Percentiles rank a stretch among this genome's conserved stretches.
Evolutionary conservation across 2,797 vertebrate genomes (phyloP).

Genomic region (Pelodytes ibericus): DNA sequence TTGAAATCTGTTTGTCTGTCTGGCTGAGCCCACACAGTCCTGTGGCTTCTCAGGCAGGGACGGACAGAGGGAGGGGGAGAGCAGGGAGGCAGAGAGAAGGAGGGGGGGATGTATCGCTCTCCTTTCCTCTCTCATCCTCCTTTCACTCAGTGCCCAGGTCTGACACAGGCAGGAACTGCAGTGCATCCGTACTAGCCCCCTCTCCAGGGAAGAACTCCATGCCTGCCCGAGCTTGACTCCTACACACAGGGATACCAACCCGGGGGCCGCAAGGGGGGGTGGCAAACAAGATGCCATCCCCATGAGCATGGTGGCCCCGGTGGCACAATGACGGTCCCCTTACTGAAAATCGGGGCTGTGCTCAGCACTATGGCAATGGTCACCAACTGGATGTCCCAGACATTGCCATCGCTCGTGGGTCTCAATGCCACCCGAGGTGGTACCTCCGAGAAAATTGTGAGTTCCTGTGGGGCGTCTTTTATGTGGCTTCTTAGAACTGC

Average conservation of each 20-base stretch:
- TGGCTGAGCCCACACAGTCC: slow-evolving; percentile 26
- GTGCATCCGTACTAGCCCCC: slow-evolving; percentile 59
- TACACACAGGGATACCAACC: slow-evolving; percentile 18
- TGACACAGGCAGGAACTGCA: slow-evolving; percentile 48
- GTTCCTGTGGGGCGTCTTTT: slow-evolving; percentile 63
- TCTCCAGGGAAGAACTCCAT: slow-evolving; percentile 60
- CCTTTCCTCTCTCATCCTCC: slow-evolving; percentile 31
- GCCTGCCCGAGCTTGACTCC: slow-evolving; percentile 10
- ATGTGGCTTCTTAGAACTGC: not conserved
- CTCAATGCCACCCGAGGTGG: slow-evolving; percentile 89
- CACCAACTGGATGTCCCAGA: slow-evolving; percentile 98
- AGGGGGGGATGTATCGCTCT: slow-evolving; percentile 49
- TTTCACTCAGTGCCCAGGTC: slow-evolving; percentile 59
- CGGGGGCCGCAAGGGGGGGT: slow-evolving; percentile 44
- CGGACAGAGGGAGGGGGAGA: slow-evolving; percentile 24
- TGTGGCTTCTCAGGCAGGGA: slow-evolving; percentile 44
- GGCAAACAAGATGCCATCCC: slow-evolving; percentile 58
- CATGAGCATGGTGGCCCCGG: slow-evolving; percentile 66
- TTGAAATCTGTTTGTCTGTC: not conserved
- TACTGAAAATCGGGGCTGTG: slow-evolving; percentile 94
- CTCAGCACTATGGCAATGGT: slow-evolving; percentile 98
- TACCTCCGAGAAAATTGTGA: slow-evolving; percentile 90
- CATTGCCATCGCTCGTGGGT: slow-evolving; percentile 88
- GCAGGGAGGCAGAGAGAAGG: slow-evolving; percentile 56
- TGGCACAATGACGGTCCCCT: slow-evolving; percentile 85